phyloP scores from a whole-genome alignment of 2,113 vertebrate genomes.

The human (Homo sapiens) region GRCh38 chr4:30904501-30905000 shows the following conservation, averaged over 20 bases:
- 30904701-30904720: background rate
- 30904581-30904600: background rate
- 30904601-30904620: background rate
- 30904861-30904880: background rate
- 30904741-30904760: background rate
- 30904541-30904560: background rate
- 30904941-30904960: conserved; percentile 54
- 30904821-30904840: background rate
- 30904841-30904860: conserved; percentile 31
- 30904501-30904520: background rate
- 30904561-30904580: background rate
- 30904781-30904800: background rate
- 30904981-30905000: conserved; percentile 35
- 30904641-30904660: background rate
- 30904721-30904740: background rate
- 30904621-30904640: background rate
- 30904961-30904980: background rate
- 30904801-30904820: background rate
- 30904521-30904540: background rate
- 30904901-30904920: background rate
- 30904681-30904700: background rate
- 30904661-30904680: background rate
- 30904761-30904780: background rate
- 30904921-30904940: background rate
- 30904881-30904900: background rate